Conservation (phyloP, 2,113 vertebrate species). For the Poeciliopsis turrubarensis region DNA sequence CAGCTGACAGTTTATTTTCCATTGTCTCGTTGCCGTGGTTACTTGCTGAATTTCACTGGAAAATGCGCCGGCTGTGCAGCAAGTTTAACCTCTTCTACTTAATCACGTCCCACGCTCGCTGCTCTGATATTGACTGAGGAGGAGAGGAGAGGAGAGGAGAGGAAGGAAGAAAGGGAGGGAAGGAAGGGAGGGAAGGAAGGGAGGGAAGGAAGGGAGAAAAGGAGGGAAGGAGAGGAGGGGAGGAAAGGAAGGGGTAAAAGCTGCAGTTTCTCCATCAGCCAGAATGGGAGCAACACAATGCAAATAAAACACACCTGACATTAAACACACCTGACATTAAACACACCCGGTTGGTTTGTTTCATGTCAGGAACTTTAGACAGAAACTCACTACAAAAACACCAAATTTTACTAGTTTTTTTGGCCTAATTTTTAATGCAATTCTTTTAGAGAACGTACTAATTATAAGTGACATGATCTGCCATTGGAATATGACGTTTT, state of each 20-base stretch:
- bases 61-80: constrained; percentile 67
- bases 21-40: constrained; percentile 70
- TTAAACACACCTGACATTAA: neutral
- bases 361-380: too few species aligned
- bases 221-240: too few species aligned
- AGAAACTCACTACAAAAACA: too few species aligned
- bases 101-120: constrained; percentile 69
- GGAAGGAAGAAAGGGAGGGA: too few species aligned
- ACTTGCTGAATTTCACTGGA: constrained; percentile 71
- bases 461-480: too few species aligned
- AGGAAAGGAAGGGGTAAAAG: too few species aligned
- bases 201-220: neutral
- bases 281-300: neutral
- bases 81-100: constrained; percentile 69
- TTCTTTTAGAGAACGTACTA: too few species aligned
- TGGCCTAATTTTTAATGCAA: too few species aligned
- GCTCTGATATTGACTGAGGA: constrained; percentile 33
- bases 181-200: too few species aligned
- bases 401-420: too few species aligned
- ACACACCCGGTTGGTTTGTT: too few species aligned
- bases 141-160: neutral
- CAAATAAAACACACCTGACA: constrained; percentile 1
- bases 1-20: constrained; percentile 72
- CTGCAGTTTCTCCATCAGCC: neutral
- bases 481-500: too few species aligned